Evolutionary conservation across 2,888 invertebrate genomes (phyloP).

Genomic region (Patella depressa): DNA sequence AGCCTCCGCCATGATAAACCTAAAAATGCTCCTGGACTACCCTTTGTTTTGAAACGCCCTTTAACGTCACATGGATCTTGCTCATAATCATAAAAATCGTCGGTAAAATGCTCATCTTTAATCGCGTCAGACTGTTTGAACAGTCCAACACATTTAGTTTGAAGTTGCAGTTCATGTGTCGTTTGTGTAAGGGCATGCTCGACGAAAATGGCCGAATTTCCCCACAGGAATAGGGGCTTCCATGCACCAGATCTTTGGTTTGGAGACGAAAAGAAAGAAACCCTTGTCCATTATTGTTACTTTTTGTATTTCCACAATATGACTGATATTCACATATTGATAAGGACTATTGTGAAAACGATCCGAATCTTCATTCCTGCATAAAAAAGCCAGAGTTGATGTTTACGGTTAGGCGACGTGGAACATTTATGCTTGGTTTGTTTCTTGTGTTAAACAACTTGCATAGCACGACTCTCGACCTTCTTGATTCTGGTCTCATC

Average conservation of each 20-base stretch:
- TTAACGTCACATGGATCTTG: not conserved
- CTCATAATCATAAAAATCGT: not conserved
- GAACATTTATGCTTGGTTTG: not conserved
- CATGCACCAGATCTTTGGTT: not conserved
- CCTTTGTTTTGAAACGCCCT: not conserved
- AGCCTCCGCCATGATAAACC: too few species aligned
- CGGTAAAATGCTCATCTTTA: not conserved
- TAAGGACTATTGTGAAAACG: not conserved
- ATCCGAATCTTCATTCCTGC: not conserved
- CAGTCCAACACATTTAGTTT: not conserved
- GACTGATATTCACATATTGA: too few species aligned
- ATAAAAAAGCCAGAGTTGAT: not conserved
- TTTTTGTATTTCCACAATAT: too few species aligned
- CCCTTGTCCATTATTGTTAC: not conserved
- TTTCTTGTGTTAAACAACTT: too few species aligned
- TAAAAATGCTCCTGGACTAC: too few species aligned
- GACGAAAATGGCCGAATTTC: slow-evolving; percentile 22
- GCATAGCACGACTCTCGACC: too few species aligned
- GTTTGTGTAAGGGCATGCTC: slow-evolving; percentile 25
- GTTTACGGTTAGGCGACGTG: not conserved
- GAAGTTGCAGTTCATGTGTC: not conserved
- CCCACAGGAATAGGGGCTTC: slow-evolving; percentile 27
- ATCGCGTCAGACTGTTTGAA: not conserved
- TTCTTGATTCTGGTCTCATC: too few species aligned
- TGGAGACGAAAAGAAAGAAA: not conserved